phyloP scores from a whole-genome alignment of 2,888 invertebrate species.

The Hydriomena furcata region DNA sequence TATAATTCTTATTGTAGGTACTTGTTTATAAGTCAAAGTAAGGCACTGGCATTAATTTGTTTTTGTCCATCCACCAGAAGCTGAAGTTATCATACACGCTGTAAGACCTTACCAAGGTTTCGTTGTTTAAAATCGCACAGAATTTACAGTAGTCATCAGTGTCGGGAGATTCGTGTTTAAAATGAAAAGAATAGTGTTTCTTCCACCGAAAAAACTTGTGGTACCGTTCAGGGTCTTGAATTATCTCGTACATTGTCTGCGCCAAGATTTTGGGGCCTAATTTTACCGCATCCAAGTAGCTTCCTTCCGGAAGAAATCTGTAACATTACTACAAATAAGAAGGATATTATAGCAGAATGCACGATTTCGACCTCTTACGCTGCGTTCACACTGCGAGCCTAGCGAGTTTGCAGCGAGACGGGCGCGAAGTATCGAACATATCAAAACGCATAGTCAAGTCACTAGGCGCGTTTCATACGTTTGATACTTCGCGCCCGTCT shows the following conservation, averaged over 20 bases:
- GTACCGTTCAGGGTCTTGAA: conserved; percentile 47
- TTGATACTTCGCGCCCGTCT: too few relatives aligned
- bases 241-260: conserved; percentile 47
- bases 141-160: conserved; percentile 62
- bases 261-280: conserved; percentile 52
- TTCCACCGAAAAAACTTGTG: conserved; percentile 60
- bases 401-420: too few relatives aligned
- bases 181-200: conserved; percentile 54
- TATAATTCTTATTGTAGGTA: too few relatives aligned
- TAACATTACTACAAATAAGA: conserved; percentile 21
- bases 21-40: background rate
- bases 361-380: too few relatives aligned
- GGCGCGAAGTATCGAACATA: too few relatives aligned
- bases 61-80: conserved; percentile 53
- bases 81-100: conserved; percentile 47
- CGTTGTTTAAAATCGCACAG: conserved; percentile 55
- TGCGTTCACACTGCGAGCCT: too few relatives aligned
- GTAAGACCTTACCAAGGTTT: conserved; percentile 35
- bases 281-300: conserved; percentile 56
- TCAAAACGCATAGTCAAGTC: too few relatives aligned
- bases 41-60: background rate
- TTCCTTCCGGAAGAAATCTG: conserved; percentile 62
- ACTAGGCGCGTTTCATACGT: too few relatives aligned
- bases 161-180: conserved; percentile 45
- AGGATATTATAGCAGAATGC: too few relatives aligned